Conservation (phyloP, 2,888 invertebrate genomes). For the Epicampocera succincta region DNA sequence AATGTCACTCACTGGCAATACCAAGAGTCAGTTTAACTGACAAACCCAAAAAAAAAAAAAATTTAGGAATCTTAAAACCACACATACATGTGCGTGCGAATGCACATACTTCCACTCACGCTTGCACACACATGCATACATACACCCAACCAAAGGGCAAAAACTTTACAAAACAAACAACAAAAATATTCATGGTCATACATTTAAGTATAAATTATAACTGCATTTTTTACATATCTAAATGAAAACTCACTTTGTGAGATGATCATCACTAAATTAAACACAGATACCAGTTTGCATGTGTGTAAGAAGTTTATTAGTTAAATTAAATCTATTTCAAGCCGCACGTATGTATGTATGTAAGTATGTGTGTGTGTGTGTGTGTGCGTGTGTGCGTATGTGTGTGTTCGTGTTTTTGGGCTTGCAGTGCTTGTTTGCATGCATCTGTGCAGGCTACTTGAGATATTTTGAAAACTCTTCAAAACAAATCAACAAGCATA, state of each 20-base stretch:
- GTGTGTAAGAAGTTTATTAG: background rate
- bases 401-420: background rate
- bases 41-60: conserved; percentile 11
- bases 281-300: background rate
- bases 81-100: background rate
- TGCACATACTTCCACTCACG: background rate
- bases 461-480: conserved; percentile 42
- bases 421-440: conserved; percentile 7
- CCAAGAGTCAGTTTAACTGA: conserved; percentile 21
- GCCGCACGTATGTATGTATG: background rate
- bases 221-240: conserved; percentile 27
- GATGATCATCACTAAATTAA: conserved; percentile 25
- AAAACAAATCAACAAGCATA: conserved; percentile 64
- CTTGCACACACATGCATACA: background rate
- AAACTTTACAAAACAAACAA: background rate
- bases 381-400: background rate
- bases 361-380: background rate
- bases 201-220: conserved; percentile 7
- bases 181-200: conserved; percentile 60
- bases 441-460: conserved; percentile 44
- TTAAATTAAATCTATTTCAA: background rate
- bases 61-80: no score
- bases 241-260: conserved; percentile 19
- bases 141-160: background rate
- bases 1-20: conserved; percentile 31